These are phyloP conservation scores for Telmatochromis sp. DNA, from an alignment of 2,113 vertebrate species.

Conservation along the genomic window DNA sequence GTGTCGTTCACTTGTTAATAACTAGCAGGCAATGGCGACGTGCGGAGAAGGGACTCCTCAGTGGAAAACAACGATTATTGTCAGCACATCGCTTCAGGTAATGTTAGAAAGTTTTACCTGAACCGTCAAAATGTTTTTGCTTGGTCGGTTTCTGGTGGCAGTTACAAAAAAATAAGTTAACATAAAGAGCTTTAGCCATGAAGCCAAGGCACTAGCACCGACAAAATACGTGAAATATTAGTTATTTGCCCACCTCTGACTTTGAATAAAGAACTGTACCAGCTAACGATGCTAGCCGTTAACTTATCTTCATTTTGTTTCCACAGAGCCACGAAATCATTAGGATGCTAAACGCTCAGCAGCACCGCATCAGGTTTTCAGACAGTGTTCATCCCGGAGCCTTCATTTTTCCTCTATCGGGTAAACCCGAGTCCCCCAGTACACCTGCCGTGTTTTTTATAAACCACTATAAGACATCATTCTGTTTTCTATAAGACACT, in stretches of 20 bases:
- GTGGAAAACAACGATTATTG: conserved; percentile 84
- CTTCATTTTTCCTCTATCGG: conserved; percentile 86
- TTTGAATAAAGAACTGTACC: not conserved
- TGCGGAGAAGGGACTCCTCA: not conserved
- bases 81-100: conserved; percentile 80
- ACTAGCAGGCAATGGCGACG: not conserved
- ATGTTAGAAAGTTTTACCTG: not conserved
- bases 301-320: not conserved
- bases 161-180: not conserved
- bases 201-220: not conserved
- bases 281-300: not conserved
- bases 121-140: not conserved
- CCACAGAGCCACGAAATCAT: conserved; percentile 74
- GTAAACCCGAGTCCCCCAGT: conserved; percentile 49
- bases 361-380: conserved; percentile 82
- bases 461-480: not conserved
- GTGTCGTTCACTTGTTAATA: no score
- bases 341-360: conserved; percentile 68
- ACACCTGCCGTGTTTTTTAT: not conserved
- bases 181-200: not conserved
- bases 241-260: not conserved
- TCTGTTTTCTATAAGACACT: not conserved
- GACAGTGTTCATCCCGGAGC: conserved; percentile 76
- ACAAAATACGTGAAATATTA: not conserved
- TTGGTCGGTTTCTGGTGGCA: not conserved